Conservation (phyloP, 2,888 invertebrate genomes). For the Alloscopus bannaensis region DNA sequence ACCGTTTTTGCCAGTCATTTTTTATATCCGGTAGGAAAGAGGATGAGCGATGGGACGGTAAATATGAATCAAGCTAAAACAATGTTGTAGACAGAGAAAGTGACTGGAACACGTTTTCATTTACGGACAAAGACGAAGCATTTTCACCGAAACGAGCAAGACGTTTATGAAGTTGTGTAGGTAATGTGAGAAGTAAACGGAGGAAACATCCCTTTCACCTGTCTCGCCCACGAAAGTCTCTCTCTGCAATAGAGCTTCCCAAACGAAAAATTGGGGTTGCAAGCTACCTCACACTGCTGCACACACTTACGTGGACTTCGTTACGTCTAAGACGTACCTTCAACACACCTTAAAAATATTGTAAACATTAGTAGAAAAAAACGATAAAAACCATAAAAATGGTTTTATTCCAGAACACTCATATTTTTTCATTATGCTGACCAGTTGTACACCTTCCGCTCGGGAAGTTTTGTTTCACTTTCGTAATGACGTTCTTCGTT, state of each 20-base stretch:
- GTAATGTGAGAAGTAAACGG: neutral
- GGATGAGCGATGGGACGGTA: constrained; percentile 23
- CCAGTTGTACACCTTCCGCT: constrained; percentile 35
- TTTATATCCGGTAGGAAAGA: constrained; percentile 67
- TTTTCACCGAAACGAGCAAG: too few relatives aligned
- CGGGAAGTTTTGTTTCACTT: constrained; percentile 21
- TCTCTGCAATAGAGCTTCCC: too few relatives aligned
- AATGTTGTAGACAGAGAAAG: neutral
- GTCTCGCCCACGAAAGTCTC: constrained; percentile 1
- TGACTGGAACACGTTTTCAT: constrained; percentile 2
- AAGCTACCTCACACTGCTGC: neutral
- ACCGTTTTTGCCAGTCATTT: constrained; percentile 64
- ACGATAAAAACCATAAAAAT: too few relatives aligned
- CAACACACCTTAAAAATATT: too few relatives aligned
- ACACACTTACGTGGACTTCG: too few relatives aligned
- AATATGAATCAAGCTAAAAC: constrained; percentile 1
- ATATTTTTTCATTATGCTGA: constrained; percentile 28
- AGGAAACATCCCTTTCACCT: constrained; percentile 17
- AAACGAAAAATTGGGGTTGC: neutral
- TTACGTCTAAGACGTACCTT: too few relatives aligned
- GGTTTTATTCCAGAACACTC: too few relatives aligned
- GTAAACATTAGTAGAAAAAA: too few relatives aligned
- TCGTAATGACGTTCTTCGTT: constrained; percentile 37
- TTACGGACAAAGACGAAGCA: too few relatives aligned
- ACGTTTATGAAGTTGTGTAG: too few relatives aligned